Percentiles rank a stretch among this genome's conserved stretches.
Evolutionary conservation across 2,888 invertebrate species (phyloP).

Genomic region (Copidosoma aretas): DNA sequence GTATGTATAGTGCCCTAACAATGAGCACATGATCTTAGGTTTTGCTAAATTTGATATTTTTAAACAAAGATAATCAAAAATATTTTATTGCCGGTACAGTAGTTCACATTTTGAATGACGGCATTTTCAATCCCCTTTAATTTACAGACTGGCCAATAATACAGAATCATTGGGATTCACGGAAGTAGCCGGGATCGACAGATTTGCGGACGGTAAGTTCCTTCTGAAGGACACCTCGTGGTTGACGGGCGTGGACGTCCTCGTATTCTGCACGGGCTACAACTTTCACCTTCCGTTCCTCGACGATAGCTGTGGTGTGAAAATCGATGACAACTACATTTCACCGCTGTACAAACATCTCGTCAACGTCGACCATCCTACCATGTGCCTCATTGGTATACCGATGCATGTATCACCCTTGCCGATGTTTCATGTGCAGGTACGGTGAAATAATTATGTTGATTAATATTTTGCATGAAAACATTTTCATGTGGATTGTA

Average conservation of each 20-base stretch:
- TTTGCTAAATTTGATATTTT: too few relatives aligned
- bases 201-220: slow-evolving; percentile 19
- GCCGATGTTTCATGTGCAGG: slow-evolving; percentile 77
- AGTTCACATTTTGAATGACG: too few relatives aligned
- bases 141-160: not conserved
- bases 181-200: slow-evolving; percentile 16
- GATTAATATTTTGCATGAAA: too few relatives aligned
- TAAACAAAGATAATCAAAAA: too few relatives aligned
- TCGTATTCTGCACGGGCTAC: slow-evolving; percentile 81
- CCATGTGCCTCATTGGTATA: slow-evolving; percentile 79
- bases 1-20: too few relatives aligned
- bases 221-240: slow-evolving; percentile 68
- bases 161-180: not conserved
- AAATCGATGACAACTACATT: slow-evolving; percentile 65
- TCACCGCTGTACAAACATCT: slow-evolving; percentile 78
- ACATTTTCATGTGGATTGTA: too few relatives aligned
- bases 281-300: slow-evolving; percentile 75
- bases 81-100: too few relatives aligned
- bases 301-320: slow-evolving; percentile 68
- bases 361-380: slow-evolving; percentile 76
- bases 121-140: too few relatives aligned
- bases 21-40: too few relatives aligned
- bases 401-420: slow-evolving; percentile 73
- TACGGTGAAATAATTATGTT: too few relatives aligned
- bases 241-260: slow-evolving; percentile 68